Evolutionary conservation across 2,797 vertebrate genomes (phyloP).

Genomic region (Anguilla megastoma): DNA sequence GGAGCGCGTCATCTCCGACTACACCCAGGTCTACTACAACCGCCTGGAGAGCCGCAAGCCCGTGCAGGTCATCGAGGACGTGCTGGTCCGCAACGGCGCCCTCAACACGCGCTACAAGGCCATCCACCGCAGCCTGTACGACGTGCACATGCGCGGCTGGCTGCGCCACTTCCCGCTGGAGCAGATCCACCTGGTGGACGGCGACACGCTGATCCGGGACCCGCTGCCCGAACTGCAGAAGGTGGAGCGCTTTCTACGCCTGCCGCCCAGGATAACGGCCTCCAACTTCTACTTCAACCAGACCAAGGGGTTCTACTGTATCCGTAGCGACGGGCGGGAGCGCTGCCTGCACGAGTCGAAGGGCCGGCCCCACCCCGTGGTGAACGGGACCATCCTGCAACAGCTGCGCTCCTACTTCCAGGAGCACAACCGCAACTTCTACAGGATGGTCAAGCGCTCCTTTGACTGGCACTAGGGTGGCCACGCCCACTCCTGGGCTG

Average conservation of each 20-base stretch:
- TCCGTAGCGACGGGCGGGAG: conserved; percentile 87
- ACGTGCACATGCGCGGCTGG: conserved; percentile 90
- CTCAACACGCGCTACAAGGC: conserved; percentile 91
- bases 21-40: conserved; percentile 95
- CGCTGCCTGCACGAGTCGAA: conserved; percentile 93
- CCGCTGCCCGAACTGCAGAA: conserved; percentile 88
- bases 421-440: conserved; percentile 91
- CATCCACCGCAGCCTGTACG: conserved; percentile 91
- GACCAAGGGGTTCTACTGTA: conserved; percentile 94
- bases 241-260: conserved; percentile 86
- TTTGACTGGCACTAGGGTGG: conserved; percentile 85
- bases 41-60: conserved; percentile 90
- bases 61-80: conserved; percentile 89
- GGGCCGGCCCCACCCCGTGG: conserved; percentile 85
- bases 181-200: conserved; percentile 92
- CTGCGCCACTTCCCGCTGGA: conserved; percentile 86
- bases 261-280: conserved; percentile 83
- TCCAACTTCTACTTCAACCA: conserved; percentile 97
- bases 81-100: conserved; percentile 86
- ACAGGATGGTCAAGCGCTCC: conserved; percentile 86
- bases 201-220: conserved; percentile 85
- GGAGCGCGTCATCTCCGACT: conserved; percentile 91
- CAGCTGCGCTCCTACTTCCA: conserved; percentile 86
- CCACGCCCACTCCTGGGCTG: not conserved
- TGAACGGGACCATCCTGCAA: conserved; percentile 85